phyloP scores from a whole-genome alignment of 1,140 invertebrate genomes.

The Orius laevigatus region DNA sequence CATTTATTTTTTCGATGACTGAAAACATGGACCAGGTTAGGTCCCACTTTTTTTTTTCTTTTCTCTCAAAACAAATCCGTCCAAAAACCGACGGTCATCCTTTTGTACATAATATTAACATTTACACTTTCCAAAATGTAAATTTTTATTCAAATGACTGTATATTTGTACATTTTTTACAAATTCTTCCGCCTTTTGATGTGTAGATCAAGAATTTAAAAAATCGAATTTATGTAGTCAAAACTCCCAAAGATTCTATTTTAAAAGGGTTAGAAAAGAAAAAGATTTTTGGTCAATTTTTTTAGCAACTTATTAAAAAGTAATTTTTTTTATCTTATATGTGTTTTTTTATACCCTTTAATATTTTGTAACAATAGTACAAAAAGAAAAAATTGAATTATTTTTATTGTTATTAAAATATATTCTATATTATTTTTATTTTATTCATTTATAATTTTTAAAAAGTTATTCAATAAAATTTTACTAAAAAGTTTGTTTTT shows the following conservation, averaged over 20 bases:
- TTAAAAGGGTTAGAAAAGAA: not conserved
- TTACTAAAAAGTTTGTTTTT: not conserved
- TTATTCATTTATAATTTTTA: no score
- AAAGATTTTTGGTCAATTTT: not conserved
- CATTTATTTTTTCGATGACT: no score
- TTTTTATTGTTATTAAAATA: not conserved
- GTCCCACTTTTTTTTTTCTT: constrained; percentile 1
- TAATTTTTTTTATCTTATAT: not conserved
- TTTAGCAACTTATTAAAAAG: not conserved
- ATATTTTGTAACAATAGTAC: no score
- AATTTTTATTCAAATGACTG: not conserved
- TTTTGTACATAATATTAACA: constrained; percentile 7
- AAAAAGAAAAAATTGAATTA: not conserved
- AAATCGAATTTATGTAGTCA: no score
- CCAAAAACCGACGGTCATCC: not conserved
- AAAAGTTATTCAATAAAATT: constrained; percentile 1
- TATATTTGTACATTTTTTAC: no score
- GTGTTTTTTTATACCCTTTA: no score
- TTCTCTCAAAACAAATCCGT: not conserved
- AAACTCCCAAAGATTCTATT: not conserved
- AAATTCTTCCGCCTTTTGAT: not conserved
- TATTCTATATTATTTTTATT: not conserved
- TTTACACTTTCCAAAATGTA: not conserved
- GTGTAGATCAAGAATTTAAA: not conserved
- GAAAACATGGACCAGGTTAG: no score